These are phyloP conservation scores for Palythoa grandis DNA, from an alignment of 92 coral and sea anemone species.

Conservation along the genomic window DNA sequence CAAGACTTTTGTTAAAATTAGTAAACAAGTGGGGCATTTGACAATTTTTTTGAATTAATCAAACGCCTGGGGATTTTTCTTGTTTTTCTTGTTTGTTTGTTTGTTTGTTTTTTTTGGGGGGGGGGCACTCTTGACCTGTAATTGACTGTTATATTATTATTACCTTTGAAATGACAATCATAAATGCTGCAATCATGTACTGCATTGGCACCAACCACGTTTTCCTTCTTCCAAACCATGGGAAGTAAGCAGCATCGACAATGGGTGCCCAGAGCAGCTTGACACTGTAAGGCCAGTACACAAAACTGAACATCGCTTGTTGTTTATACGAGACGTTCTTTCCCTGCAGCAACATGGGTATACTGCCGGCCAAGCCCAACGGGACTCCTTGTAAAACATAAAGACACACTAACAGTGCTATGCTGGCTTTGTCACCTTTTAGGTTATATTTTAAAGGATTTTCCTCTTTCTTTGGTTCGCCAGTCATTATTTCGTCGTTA, in stretches of 20 bases:
- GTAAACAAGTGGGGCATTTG: too few relatives aligned
- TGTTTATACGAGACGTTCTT: constrained; percentile 85
- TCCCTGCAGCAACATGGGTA: constrained; percentile 85
- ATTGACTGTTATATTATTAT: not conserved
- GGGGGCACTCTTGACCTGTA: not conserved
- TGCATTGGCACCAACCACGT: constrained; percentile 96
- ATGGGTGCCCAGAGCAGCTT: constrained; percentile 97
- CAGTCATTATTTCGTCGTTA: constrained; percentile 5
- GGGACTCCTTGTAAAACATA: constrained; percentile 96
- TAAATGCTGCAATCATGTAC: constrained; percentile 84
- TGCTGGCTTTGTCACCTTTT: constrained; percentile 65
- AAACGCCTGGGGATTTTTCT: too few relatives aligned
- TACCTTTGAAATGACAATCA: constrained; percentile 85
- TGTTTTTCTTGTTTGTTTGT: too few relatives aligned
- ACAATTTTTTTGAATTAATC: too few relatives aligned
- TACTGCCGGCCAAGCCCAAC: constrained; percentile 90
- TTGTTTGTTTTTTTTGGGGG: too few relatives aligned
- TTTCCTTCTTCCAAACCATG: constrained; percentile 88
- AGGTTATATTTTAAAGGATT: constrained; percentile 15
- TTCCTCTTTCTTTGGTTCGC: not conserved
- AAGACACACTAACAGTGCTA: constrained; percentile 78
- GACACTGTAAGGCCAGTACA: constrained; percentile 97
- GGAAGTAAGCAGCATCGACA: constrained; percentile 89
- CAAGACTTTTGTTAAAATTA: too few relatives aligned
- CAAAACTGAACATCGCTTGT: constrained; percentile 95